These are phyloP conservation scores for Rhagophthalmus giganteus DNA, from an alignment of 2,888 invertebrate species.

Conservation along the genomic window DNA sequence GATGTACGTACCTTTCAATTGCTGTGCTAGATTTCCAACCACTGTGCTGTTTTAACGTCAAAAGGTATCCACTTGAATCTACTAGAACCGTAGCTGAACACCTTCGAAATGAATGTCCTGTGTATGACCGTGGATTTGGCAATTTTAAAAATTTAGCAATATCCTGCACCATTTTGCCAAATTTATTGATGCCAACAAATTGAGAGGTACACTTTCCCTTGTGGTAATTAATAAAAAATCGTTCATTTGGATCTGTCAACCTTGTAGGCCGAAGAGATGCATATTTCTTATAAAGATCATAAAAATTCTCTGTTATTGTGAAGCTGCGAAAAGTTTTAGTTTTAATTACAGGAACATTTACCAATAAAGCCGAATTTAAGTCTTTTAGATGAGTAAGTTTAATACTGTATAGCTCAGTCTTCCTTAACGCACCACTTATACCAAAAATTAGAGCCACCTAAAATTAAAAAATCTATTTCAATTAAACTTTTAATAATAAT, in stretches of 20 bases:
- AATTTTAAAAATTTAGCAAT: conserved; percentile 21
- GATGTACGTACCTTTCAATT: conserved; percentile 11
- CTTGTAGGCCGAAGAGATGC: conserved; percentile 20
- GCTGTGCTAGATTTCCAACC: conserved; percentile 7
- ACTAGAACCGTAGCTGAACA: conserved; percentile 17
- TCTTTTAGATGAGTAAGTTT: neutral
- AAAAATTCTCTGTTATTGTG: neutral
- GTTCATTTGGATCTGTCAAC: neutral
- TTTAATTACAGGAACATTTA: neutral
- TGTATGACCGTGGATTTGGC: conserved; percentile 14
- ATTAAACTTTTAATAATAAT: too few species aligned
- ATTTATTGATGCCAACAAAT: conserved; percentile 23
- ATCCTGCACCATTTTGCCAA: conserved; percentile 12
- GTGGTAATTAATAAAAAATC: conserved; percentile 22
- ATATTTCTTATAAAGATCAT: neutral
- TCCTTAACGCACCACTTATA: conserved; percentile 1
- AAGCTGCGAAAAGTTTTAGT: neutral
- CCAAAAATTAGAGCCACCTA: conserved; percentile 9
- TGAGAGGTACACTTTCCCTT: conserved; percentile 18
- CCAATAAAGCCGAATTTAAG: neutral
- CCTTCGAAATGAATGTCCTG: conserved; percentile 23
- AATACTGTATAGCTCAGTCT: neutral
- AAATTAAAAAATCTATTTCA: neutral
- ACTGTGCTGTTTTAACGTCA: conserved; percentile 14
- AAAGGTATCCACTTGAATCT: conserved; percentile 42